Evolutionary conservation across 2,797 vertebrate genomes (phyloP), one percentile per base, ranked within the genome.

Genomic region (Salarias fasciatus): DNA sequence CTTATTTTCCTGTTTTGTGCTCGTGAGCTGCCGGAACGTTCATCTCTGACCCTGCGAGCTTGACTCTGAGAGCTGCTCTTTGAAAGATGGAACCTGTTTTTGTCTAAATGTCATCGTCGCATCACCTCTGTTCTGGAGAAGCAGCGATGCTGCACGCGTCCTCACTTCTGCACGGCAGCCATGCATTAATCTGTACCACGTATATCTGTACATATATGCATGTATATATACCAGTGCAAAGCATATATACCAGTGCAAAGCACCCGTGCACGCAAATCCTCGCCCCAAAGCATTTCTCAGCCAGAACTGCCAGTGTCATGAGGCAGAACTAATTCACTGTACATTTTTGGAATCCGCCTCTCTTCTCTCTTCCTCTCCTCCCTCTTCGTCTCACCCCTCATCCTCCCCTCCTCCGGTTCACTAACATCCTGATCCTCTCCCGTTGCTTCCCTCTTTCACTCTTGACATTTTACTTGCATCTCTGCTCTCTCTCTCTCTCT

Each of bases 301-400:
- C 70, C 70, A 63, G 58, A 85, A 66, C 75, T 71, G 76, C 69
- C 77, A 71, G 71, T 75, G 82, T 77, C 69, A 80, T 75, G 79
- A 79, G 44, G 83, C 84, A 78, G 78, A 86, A 80, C 86, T 78
- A 82, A 85, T 85, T 83, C 79, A 80, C 82, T 84, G 70, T 81
- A 83, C 82, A 75, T 69, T 87, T 79, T 69, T 66, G 70, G 57
- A 75, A 66, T 77, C 63, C 35, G 38, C 49, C 62, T 65, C 63
- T 70, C 64, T 68, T 64, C 71, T 79, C 62, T 83, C 53, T 62
- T 38, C 18, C 67, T 64, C 68, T 55, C 50, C 6, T 12, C 44
- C 52, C 58, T 15, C 42, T 55, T 60, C 24, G 43, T 61, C 56
- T 78, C 60, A 56, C 33, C 37, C 54, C 14, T 68, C 79, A 63